Evolutionary conservation across 2,888 invertebrate genomes (phyloP), one percentile per base, ranked within the genome.

Genomic region (Orthosia gracilis): DNA sequence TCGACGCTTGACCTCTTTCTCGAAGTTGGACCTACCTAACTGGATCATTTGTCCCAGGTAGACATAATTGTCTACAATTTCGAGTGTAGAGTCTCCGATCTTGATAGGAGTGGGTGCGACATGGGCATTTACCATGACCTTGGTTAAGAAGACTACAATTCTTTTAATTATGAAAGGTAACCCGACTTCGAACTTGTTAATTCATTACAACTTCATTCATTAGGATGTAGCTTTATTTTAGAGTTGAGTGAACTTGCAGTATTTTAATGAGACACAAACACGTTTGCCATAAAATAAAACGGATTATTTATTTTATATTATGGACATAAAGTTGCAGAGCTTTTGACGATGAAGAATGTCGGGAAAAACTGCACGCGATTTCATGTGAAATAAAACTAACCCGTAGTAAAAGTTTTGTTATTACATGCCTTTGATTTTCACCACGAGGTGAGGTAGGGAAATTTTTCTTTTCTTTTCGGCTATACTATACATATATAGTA

Each of bases 141-240:
- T n/a, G n/a, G n/a, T 88, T 88, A 86, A 88, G 89, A 90, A 88
- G 76, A 80, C 76, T 85, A 85, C 81, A 78, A 87, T 86, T 82
- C 74, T 76, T 87, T 87, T 87, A 86, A 88, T 91, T 89, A 88
- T 79, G 69, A 79, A 88, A 85, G 87, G 88, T 83, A 62, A 69
- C 47, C 79, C 64, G 69, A 76, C 80, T 82, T 86, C 80, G 78
- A 89, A 89, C 84, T 90, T 89, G 89, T 91, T 91, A 90, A 92
- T 91, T 92, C 85, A 89, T 89, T 89, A 89, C 89, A 92, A 92
- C 84, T 92, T 91, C 82, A 91, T 91, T 90, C 83, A 89, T 90
- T 91, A 91, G 88, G 85, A 86, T 84, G 89, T 83, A 78, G 88
- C 85, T 89, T 89, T 88, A 89, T 89, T 89, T 88, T 83, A 82